Conservation (phyloP, 2,888 invertebrate genomes). For the Sphecodes monilicornis region DNA sequence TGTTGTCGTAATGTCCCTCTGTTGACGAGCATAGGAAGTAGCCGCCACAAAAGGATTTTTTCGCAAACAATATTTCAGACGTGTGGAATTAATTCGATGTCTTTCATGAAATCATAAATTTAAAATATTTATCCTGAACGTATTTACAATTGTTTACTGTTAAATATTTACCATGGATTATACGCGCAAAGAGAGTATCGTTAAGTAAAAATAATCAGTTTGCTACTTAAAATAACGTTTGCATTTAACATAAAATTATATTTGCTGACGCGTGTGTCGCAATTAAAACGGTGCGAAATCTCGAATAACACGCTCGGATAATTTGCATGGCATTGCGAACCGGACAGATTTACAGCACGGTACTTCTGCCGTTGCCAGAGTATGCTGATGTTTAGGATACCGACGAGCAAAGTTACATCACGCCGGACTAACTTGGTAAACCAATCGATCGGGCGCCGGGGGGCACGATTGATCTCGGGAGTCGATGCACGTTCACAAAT, state of each 20-base stretch:
- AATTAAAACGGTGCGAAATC: neutral
- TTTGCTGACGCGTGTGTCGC: neutral
- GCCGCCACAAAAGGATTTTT: too few species aligned
- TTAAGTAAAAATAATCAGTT: neutral
- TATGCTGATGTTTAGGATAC: neutral
- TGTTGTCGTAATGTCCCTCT: too few species aligned
- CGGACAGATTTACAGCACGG: neutral
- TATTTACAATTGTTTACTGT: neutral
- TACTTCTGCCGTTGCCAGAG: neutral
- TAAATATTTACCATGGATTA: neutral
- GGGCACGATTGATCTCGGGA: neutral
- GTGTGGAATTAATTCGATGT: neutral
- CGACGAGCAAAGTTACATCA: conserved; percentile 2
- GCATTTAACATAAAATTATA: neutral
- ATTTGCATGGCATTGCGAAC: neutral
- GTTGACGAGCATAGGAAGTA: too few species aligned
- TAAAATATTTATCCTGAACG: neutral
- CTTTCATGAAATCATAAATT: neutral
- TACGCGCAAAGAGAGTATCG: neutral
- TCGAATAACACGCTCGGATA: neutral
- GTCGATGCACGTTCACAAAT: conserved; percentile 22
- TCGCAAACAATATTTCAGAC: too few species aligned
- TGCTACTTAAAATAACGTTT: neutral
- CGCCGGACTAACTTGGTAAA: neutral
- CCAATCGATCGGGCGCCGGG: neutral